These are phyloP conservation scores for Hemithea aestivaria DNA, from an alignment of 2,888 invertebrate genomes.

Conservation along the genomic window DNA sequence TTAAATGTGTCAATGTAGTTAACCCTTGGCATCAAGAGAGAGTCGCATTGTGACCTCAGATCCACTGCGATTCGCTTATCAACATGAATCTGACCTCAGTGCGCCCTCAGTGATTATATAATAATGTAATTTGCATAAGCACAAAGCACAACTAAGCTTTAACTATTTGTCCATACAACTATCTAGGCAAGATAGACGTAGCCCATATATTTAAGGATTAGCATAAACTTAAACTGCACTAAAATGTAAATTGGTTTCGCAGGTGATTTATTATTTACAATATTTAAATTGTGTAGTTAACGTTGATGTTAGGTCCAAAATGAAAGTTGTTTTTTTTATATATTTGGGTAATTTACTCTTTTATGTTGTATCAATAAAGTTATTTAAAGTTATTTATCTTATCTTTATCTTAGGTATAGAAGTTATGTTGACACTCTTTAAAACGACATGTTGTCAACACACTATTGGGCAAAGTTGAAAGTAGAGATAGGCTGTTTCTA, in stretches of 20 bases:
- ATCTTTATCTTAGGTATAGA: too few species aligned
- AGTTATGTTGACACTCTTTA: too few species aligned
- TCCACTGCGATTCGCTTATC: conserved; percentile 35
- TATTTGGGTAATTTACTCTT: too few species aligned
- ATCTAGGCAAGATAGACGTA: conserved; percentile 8
- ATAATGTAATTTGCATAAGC: conserved; percentile 29
- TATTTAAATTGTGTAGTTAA: too few species aligned
- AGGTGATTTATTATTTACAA: conserved; percentile 11
- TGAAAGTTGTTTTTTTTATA: too few species aligned
- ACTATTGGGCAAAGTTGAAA: too few species aligned
- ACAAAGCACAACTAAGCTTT: conserved; percentile 8
- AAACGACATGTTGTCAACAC: too few species aligned
- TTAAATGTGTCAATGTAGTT: too few species aligned
- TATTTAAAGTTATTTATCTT: too few species aligned
- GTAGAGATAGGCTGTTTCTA: too few species aligned
- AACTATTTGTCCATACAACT: conserved; percentile 13
- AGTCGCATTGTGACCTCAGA: conserved; percentile 39
- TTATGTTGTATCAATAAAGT: too few species aligned
- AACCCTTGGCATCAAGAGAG: neutral
- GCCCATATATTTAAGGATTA: conserved; percentile 17
- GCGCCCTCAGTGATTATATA: conserved; percentile 33
- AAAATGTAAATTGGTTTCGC: conserved; percentile 24
- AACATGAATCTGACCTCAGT: conserved; percentile 39
- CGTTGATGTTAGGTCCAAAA: too few species aligned
- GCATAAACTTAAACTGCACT: conserved; percentile 24